Evolutionary conservation across 2,888 invertebrate genomes (phyloP), one percentile per base, ranked within the genome.

Genomic region (Sesamia inferens): DNA sequence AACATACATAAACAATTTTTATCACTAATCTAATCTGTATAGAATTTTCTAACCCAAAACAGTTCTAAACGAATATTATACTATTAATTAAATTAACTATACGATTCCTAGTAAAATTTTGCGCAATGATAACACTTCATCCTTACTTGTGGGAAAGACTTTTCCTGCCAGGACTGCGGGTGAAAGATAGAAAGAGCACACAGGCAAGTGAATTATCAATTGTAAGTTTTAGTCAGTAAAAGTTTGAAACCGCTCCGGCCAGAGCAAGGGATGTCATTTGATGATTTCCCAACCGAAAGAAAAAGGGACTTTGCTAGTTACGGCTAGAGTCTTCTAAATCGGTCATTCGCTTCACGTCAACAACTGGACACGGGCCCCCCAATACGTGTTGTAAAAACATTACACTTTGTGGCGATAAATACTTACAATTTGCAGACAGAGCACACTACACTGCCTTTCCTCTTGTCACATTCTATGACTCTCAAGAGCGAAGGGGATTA

Each of bases 281-380:
- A 31, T 31, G 31, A 31, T 31, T n/a, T n/a, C n/a, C n/a, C n/a
- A n/a, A n/a, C 31, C 31, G 31, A 31, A 31, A 31, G 31, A 31
- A 31, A 31, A 31, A 31, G 31, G 31, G 31, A 31, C 31, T 31
- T 31, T 31, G 31, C 31, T 31, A 55, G 22, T 57, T 14, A 57
- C 57, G 14, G 8, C 14, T 14, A 2, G 61, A n/a, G 2, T 42
- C 42, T 10, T 42, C 24, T 24, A 24, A 16, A 14, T 57, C 8
- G 14, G 24, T 24, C 14, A 24, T 57, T 55, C 6, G 22, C 13
- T 57, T 57, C 5, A 75, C 7, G 55, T 55, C 31, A 22, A 31
- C 13, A 19, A 14, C 31, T 19, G 31, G 54, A 79, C 79, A 73
- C 44, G 55, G 73, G 79, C 79, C 48, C 74, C 48, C 42, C 10